phyloP scores from a whole-genome alignment of 2,113 vertebrate genomes.

The Sclerurus mexicanus region DNA sequence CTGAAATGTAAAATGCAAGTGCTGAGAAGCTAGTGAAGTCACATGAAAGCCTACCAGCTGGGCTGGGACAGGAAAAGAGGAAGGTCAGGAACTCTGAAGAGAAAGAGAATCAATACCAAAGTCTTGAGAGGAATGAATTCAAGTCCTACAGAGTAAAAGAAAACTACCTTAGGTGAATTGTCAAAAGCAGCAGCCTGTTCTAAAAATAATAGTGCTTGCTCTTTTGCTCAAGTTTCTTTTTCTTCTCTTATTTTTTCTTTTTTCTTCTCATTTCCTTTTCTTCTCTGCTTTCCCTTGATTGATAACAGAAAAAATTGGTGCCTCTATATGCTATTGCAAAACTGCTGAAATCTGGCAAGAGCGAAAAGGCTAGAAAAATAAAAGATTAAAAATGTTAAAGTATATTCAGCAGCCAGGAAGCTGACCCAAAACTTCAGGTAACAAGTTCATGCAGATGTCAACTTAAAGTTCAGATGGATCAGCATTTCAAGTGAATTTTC shows the following conservation, averaged over 20 bases:
- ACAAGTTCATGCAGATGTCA: constrained; percentile 12
- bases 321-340: background rate
- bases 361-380: background rate
- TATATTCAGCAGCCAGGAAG: background rate
- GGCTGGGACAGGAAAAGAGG: constrained; percentile 13
- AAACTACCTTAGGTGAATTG: constrained; percentile 20
- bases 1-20: constrained; percentile 7
- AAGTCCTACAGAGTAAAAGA: background rate
- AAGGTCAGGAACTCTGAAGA: constrained; percentile 44
- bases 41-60: background rate
- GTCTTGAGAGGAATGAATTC: constrained; percentile 25
- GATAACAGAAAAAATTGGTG: background rate
- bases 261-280: background rate
- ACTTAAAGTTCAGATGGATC: constrained; percentile 29
- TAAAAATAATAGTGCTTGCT: constrained; percentile 35
- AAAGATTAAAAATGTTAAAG: background rate
- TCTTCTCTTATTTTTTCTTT: background rate
- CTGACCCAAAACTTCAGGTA: constrained; percentile 27
- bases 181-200: constrained; percentile 4
- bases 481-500: constrained; percentile 15
- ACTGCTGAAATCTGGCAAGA: background rate
- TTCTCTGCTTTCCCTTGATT: background rate
- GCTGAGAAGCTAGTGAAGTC: background rate
- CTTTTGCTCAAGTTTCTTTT: background rate
- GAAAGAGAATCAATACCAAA: constrained; percentile 27